phyloP scores from a whole-genome alignment of 2,888 invertebrate species.

The Zhuqinia jingwanae region DNA sequence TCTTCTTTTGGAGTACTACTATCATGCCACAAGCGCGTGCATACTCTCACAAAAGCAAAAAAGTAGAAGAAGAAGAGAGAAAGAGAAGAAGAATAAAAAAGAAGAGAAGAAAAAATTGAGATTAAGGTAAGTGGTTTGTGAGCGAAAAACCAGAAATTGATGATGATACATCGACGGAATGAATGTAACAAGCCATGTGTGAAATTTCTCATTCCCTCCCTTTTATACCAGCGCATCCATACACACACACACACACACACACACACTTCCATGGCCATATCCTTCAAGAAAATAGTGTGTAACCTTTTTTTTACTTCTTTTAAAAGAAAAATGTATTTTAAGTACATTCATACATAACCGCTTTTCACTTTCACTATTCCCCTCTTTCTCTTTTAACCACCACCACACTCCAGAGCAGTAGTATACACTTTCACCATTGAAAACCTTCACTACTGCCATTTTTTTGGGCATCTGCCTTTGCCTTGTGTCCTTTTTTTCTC shows the following conservation, averaged over 20 bases:
- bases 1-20: too few species aligned
- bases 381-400: neutral
- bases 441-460: neutral
- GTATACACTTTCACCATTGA: conserved; percentile 13
- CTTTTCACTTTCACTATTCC: neutral
- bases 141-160: conserved; percentile 76
- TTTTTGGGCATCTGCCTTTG: neutral
- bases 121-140: conserved; percentile 73
- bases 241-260: neutral
- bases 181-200: conserved; percentile 78
- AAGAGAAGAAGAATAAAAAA: neutral
- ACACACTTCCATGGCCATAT: neutral
- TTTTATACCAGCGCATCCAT: conserved; percentile 24
- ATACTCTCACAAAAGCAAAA: neutral
- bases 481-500: neutral
- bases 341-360: neutral
- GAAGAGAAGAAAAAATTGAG: conserved; percentile 46
- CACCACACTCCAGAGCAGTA: too few species aligned
- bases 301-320: neutral
- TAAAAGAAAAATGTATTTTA: neutral
- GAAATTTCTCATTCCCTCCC: conserved; percentile 79
- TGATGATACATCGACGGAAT: conserved; percentile 78
- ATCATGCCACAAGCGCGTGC: neutral
- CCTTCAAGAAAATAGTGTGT: neutral
- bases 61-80: neutral